Base-by-base conservation (phyloP, 2,888 invertebrate species). In the Acleris holmiana region DNA sequence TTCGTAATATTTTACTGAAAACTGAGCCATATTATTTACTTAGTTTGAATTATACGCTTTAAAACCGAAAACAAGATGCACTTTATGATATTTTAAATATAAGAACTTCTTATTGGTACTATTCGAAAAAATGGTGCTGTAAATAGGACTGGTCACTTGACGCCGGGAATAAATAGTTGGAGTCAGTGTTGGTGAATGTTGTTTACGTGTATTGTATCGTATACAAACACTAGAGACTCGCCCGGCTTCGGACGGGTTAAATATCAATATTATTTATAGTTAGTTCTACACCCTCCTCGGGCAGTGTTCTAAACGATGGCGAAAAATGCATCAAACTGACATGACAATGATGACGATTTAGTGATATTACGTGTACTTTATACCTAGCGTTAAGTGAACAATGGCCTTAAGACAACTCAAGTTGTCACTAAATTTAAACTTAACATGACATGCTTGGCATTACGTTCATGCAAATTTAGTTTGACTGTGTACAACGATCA, bases 51-150 rank as follows among this genome's bases (percentile, higher is more conserved):
- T 17, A 19, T 15, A 40, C 41, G 54, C 54, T 54, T 54, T 54
- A 54, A 35, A 35, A n/a, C 44, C 13, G 44, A n/a, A 15, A 13
- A 13, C 17, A 21, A 19, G 15, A 47, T 18, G 18, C 47, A 47
- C 19, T 47, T 47, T 3, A 18, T 21, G 13, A 48, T 48, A 44
- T 44, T 44, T 17, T n/a, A 53, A 40, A 40, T 5, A 18, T 35
- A 21, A 35, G 5, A 19, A 35, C 23, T 48, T 58, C 21, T 35
- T 46, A 58, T 58, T 58, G 64, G 64, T 64, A 59, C 64, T 64
- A 64, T 64, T 64, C 29, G 48, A 21, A 58, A 53, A 64, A 63
- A 65, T 55, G 65, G 65, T 65, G 65, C 65, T 65, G 54, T 49
- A 46, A 35, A 18, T 44, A 17, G 23, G 58, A 54, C 44, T 64